Percentiles rank a stretch among this genome's conserved stretches.
Evolutionary conservation across 2,797 vertebrate genomes (phyloP).

Genomic region (Chelidonichthys spinosus): DNA sequence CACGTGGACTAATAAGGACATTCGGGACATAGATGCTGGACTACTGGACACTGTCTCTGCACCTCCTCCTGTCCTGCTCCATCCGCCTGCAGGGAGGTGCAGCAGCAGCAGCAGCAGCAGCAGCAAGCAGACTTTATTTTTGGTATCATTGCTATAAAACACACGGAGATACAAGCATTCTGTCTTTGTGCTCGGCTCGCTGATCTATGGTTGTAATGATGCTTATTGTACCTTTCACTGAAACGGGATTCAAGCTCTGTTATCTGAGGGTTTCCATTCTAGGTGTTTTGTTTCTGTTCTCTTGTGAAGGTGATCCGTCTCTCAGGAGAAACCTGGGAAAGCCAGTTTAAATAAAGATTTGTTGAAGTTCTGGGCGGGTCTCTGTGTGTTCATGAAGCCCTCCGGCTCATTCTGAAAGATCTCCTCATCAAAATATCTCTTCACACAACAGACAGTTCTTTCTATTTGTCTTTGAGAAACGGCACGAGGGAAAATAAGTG

Average conservation of each 20-base stretch:
- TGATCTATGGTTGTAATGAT: conserved; percentile 39
- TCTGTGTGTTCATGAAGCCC: not conserved
- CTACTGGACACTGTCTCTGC: conserved; percentile 65
- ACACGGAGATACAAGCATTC: conserved; percentile 52
- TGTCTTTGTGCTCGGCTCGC: conserved; percentile 56
- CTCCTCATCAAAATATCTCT: conserved; percentile 30
- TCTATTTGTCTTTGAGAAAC: not conserved
- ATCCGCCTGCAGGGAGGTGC: conserved; percentile 45
- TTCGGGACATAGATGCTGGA: conserved; percentile 77
- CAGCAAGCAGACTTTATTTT: conserved; percentile 77
- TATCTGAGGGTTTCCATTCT: no score
- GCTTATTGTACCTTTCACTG: not conserved
- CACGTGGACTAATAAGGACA: conserved; percentile 88
- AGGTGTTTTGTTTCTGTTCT: no score
- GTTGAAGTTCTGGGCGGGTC: no score
- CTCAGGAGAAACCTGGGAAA: no score
- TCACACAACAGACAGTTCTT: conserved; percentile 21
- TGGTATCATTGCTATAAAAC: conserved; percentile 69
- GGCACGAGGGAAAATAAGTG: not conserved
- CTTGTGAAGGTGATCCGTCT: no score
- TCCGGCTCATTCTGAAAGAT: not conserved
- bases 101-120: conserved; percentile 21
- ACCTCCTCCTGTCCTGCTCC: conserved; percentile 59
- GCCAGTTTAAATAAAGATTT: no score
- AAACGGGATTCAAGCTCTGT: no score